These are phyloP conservation scores for Lindbergichthys nudifrons DNA, from an alignment of 2,797 vertebrate genomes.

Conservation along the genomic window DNA sequence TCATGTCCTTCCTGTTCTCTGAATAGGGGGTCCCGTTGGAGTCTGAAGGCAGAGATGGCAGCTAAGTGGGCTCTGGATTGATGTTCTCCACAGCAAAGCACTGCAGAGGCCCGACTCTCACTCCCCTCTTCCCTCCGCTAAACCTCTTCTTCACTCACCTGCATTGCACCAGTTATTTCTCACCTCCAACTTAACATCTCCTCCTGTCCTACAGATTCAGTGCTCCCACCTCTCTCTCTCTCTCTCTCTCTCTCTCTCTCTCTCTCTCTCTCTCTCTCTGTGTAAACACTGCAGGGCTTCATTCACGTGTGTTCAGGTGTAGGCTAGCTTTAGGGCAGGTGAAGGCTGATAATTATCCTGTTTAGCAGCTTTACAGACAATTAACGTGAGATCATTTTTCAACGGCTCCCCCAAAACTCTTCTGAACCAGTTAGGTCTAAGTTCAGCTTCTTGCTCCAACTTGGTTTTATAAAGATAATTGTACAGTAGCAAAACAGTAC, in stretches of 20 bases:
- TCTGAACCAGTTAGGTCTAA: background rate
- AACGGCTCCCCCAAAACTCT: background rate
- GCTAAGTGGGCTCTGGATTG: constrained; percentile 76
- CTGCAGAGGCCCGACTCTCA: constrained; percentile 75
- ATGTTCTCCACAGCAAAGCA: constrained; percentile 75
- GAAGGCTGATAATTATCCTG: constrained; percentile 34
- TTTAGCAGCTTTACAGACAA: constrained; percentile 10
- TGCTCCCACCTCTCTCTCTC: constrained; percentile 23
- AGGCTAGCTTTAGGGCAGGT: constrained; percentile 37
- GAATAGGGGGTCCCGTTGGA: constrained; percentile 53
- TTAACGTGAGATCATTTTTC: background rate
- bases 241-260: constrained; percentile 26
- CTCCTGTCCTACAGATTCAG: constrained; percentile 70
- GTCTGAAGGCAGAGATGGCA: constrained; percentile 63
- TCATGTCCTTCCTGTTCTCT: constrained; percentile 51
- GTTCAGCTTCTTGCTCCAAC: background rate
- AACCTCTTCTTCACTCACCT: constrained; percentile 74
- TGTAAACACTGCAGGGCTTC: constrained; percentile 61
- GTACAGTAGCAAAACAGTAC: too few species aligned
- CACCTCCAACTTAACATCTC: constrained; percentile 76
- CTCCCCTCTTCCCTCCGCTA: constrained; percentile 33
- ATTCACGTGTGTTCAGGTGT: constrained; percentile 50
- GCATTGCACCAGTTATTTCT: constrained; percentile 85
- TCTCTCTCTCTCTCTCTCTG: constrained; percentile 35
- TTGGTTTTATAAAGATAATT: background rate